Percentiles rank a stretch among this genome's conserved stretches.
Conservation (phyloP, 2,888 invertebrate genomes). For the Parnassius apollo region DNA sequence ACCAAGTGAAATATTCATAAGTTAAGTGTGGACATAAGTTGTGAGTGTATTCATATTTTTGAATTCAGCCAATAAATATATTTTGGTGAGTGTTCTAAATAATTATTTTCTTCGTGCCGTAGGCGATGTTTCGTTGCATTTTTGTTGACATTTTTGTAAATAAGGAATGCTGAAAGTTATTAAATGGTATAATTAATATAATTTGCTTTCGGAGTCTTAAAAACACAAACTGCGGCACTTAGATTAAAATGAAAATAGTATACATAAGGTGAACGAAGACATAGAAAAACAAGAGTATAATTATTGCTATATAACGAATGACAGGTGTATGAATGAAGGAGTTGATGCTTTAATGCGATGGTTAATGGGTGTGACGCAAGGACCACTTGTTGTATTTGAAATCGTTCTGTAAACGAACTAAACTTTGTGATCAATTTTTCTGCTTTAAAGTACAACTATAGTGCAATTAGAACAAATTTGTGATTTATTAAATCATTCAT, state of each 20-base stretch:
- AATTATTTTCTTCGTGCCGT: slow-evolving; percentile 24
- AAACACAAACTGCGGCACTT: too few relatives aligned
- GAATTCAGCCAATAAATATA: slow-evolving; percentile 30
- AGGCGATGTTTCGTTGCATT: slow-evolving; percentile 29
- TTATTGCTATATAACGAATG: slow-evolving; percentile 38
- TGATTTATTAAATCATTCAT: too few relatives aligned
- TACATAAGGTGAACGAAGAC: slow-evolving; percentile 14
- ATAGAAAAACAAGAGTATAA: slow-evolving; percentile 16
- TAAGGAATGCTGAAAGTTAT: background rate
- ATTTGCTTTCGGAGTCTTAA: too few relatives aligned
- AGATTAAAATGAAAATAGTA: too few relatives aligned
- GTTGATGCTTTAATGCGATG: slow-evolving; percentile 38
- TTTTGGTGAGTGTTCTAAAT: slow-evolving; percentile 49
- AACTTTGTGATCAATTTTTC: slow-evolving; percentile 24
- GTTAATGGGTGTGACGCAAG: slow-evolving; percentile 45
- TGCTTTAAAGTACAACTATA: background rate
- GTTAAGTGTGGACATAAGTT: slow-evolving; percentile 37
- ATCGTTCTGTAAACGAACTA: slow-evolving; percentile 37
- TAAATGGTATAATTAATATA: too few relatives aligned
- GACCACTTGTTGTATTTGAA: slow-evolving; percentile 35
- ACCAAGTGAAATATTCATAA: slow-evolving; percentile 64
- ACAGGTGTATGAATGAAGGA: slow-evolving; percentile 47
- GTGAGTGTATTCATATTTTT: slow-evolving; percentile 50
- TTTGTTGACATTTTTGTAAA: slow-evolving; percentile 52
- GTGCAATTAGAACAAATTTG: too few relatives aligned